A percentile compares a stretch with the other conserved stretches of the same genome.
Evolutionary conservation across 1,140 invertebrate species (phyloP).

Genomic region (Macrobrachium nipponense): DNA sequence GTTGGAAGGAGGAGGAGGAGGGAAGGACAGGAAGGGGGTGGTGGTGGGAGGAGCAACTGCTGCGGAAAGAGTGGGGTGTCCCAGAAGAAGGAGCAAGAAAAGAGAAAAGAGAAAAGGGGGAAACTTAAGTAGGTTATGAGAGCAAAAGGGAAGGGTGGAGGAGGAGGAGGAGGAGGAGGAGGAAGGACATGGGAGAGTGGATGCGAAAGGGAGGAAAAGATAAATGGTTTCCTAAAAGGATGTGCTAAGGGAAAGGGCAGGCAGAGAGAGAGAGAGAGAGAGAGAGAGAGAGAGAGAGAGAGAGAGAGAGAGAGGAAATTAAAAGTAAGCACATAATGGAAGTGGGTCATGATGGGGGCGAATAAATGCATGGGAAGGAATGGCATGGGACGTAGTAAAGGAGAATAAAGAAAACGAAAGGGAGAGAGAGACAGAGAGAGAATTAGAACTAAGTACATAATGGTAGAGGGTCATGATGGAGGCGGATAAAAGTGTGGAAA

Average conservation of each 20-base stretch:
- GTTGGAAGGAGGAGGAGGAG: neutral
- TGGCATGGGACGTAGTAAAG: neutral
- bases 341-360: neutral
- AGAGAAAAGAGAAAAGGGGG: no score
- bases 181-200: neutral
- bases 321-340: neutral
- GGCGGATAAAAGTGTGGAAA: neutral
- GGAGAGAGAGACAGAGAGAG: neutral
- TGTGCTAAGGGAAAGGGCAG: neutral
- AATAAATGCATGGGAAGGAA: neutral
- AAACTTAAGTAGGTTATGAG: no score
- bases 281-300: neutral
- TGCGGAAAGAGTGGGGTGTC: no score
- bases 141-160: neutral
- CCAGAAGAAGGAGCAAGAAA: no score
- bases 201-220: neutral
- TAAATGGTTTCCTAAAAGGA: neutral
- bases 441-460: neutral
- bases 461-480: neutral
- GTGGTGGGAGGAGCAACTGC: no score
- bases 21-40: neutral
- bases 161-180: neutral
- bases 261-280: neutral
- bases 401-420: neutral
- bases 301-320: neutral